phyloP scores from a whole-genome alignment of 2,113 vertebrate species.

The Tachycineta bicolor region DNA sequence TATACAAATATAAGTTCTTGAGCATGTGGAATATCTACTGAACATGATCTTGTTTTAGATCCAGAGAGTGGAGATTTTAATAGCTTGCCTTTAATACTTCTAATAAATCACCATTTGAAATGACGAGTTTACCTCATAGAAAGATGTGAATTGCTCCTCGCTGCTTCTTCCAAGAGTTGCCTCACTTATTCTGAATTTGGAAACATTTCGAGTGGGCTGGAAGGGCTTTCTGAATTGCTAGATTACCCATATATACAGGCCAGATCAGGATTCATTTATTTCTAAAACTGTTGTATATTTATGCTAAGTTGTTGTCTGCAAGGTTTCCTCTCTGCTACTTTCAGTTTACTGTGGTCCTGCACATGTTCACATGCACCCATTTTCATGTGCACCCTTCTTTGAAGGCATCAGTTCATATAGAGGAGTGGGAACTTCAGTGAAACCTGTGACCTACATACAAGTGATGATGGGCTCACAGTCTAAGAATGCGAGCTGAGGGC shows the following conservation, averaged over 20 bases:
- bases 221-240: conserved; percentile 37
- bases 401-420: not conserved
- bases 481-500: not conserved
- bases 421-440: not conserved
- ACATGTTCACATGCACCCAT: not conserved
- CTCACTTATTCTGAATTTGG: conserved; percentile 64
- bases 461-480: not conserved
- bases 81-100: conserved; percentile 24
- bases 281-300: not conserved
- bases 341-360: not conserved
- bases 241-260: not conserved
- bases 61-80: conserved; percentile 16
- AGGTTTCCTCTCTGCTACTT: not conserved
- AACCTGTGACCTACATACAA: not conserved
- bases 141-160: conserved; percentile 16
- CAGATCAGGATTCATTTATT: not conserved
- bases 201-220: conserved; percentile 32
- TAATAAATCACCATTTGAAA: conserved; percentile 45
- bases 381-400: not conserved
- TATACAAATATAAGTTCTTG: not conserved
- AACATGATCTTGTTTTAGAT: conserved; percentile 13
- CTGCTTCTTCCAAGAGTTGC: conserved; percentile 55
- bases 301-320: accelerated
- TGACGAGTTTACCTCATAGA: conserved; percentile 46
- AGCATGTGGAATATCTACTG: not conserved